Conservation (phyloP, 2,113 vertebrate species). For the Hypomesus transpacificus region DNA sequence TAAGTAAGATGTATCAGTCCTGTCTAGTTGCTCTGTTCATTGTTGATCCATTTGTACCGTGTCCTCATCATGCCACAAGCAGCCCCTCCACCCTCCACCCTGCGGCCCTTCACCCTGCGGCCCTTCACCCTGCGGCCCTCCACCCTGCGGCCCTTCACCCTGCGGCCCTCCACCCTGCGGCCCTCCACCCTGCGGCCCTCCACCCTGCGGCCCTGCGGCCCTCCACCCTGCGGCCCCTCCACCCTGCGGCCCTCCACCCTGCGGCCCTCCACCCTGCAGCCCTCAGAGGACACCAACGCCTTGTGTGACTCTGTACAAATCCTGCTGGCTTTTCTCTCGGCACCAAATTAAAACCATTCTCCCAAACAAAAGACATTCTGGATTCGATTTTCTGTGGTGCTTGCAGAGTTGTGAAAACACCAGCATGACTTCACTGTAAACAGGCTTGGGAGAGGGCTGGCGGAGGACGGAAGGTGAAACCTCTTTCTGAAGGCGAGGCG, state of each 20-base stretch:
- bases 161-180: too few relatives aligned
- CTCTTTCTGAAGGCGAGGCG: slow-evolving; percentile 23
- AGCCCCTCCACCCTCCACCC: too few relatives aligned
- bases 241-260: neutral
- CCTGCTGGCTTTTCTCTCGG: neutral
- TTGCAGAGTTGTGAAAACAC: slow-evolving; percentile 34
- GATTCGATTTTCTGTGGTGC: slow-evolving; percentile 28
- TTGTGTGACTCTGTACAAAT: neutral
- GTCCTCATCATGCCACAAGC: too few relatives aligned
- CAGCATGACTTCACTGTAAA: slow-evolving; percentile 25
- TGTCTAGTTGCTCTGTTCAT: too few relatives aligned
- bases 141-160: neutral
- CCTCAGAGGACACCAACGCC: neutral
- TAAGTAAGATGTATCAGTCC: too few relatives aligned
- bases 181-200: too few relatives aligned
- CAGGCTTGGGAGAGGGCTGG: slow-evolving; percentile 10
- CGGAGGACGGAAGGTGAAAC: slow-evolving; percentile 3
- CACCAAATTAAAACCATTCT: slow-evolving; percentile 29
- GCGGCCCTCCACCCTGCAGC: slow-evolving; percentile 6
- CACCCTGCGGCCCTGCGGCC: neutral
- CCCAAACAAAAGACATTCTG: slow-evolving; percentile 12
- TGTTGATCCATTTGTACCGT: too few relatives aligned
- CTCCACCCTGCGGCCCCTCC: neutral
- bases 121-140: neutral
- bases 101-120: neutral